phyloP scores from a whole-genome alignment of 2,888 invertebrate genomes.

The Caenorhabditis wallacei region DNA sequence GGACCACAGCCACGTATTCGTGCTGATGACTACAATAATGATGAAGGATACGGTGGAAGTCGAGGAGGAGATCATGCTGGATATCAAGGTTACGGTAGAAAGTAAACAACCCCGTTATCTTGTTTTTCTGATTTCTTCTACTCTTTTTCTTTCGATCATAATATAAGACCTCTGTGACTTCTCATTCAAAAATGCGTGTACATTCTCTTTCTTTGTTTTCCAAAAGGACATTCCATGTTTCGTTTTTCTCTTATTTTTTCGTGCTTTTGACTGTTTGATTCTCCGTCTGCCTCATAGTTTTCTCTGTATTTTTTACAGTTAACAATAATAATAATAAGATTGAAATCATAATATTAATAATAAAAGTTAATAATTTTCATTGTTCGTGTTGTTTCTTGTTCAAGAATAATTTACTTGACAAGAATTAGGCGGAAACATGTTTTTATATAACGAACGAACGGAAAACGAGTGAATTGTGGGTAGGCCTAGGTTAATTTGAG shows the following conservation, averaged over 20 bases:
- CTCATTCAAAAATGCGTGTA: constrained; percentile 53
- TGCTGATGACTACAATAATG: constrained; percentile 71
- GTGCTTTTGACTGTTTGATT: constrained; percentile 34
- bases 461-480: too few relatives aligned
- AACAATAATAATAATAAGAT: constrained; percentile 31
- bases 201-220: constrained; percentile 28
- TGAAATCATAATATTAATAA: constrained; percentile 17
- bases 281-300: constrained; percentile 27
- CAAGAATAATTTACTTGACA: too few relatives aligned
- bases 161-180: constrained; percentile 49
- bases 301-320: constrained; percentile 23
- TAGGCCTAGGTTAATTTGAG: too few relatives aligned
- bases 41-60: constrained; percentile 44
- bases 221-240: constrained; percentile 24
- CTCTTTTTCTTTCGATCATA: not conserved
- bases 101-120: constrained; percentile 23
- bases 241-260: not conserved
- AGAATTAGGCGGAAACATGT: too few relatives aligned
- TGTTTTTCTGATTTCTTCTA: not conserved
- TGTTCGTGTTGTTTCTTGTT: not conserved
- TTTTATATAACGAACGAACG: too few relatives aligned
- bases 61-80: constrained; percentile 41
- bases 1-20: constrained; percentile 80
- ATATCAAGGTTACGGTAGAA: constrained; percentile 60
- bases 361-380: not conserved